A percentile compares a stretch with the other conserved stretches of the same genome.
Conservation (phyloP, 2,888 invertebrate species). For the Drosophila multiciliata region DNA sequence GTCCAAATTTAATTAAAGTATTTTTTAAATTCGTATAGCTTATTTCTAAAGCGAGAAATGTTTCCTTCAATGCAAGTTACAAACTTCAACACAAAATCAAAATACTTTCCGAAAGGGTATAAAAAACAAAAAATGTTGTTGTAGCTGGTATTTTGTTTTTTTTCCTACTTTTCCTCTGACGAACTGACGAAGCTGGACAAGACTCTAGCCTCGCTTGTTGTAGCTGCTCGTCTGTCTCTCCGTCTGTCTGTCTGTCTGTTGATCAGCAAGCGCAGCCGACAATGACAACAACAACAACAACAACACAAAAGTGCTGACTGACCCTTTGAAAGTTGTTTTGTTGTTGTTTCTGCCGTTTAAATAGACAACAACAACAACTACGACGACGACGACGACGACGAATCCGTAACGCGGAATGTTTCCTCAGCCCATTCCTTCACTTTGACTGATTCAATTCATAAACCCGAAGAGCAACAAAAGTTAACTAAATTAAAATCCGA, state of each 20-base stretch:
- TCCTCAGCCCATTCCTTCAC: conserved; percentile 39
- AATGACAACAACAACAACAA: conserved; percentile 53
- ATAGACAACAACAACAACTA: conserved; percentile 46
- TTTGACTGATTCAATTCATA: conserved; percentile 83
- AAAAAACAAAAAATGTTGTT: conserved; percentile 27
- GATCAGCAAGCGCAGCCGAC: conserved; percentile 68
- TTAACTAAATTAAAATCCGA: not conserved
- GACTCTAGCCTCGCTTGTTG: conserved; percentile 55
- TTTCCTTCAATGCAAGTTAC: not conserved
- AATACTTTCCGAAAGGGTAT: not conserved
- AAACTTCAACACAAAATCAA: not conserved
- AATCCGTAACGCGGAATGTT: conserved; percentile 30
- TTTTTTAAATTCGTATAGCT: not conserved
- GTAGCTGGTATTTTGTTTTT: conserved; percentile 28
- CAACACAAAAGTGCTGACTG: conserved; percentile 57
- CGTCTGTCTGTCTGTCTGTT: conserved; percentile 45
- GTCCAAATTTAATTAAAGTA: not conserved
- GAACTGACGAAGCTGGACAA: conserved; percentile 67
- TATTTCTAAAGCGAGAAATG: not conserved
- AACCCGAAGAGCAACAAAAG: conserved; percentile 33
- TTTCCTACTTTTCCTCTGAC: conserved; percentile 29
- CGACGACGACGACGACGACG: conserved; percentile 22
- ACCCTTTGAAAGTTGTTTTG: conserved; percentile 68
- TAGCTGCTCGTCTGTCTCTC: conserved; percentile 45
- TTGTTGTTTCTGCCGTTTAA: conserved; percentile 58